Conservation (phyloP, 2,888 invertebrate species). For the Oeneis ivallda region DNA sequence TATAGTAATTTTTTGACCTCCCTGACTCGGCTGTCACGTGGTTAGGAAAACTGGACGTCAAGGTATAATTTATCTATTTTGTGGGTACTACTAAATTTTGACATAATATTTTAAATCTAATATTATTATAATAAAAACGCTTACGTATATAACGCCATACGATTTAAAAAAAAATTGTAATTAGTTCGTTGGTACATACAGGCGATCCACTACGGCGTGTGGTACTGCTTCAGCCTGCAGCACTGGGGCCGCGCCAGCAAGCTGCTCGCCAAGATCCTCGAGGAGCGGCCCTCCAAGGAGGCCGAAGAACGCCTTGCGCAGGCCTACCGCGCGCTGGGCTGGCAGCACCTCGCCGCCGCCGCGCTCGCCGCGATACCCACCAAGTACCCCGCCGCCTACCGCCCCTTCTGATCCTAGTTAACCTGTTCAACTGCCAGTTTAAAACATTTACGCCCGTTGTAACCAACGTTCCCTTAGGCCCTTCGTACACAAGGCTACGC, state of each 20-base stretch:
- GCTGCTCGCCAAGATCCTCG: constrained; percentile 87
- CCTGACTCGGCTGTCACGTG: too few species aligned
- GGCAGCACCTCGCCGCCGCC: constrained; percentile 84
- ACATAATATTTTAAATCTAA: too few species aligned
- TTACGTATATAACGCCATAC: too few species aligned
- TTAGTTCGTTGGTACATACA: constrained; percentile 48
- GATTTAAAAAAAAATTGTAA: neutral
- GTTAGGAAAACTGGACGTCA: too few species aligned
- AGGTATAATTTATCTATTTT: too few species aligned
- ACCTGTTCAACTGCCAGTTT: too few species aligned
- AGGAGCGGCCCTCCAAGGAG: constrained; percentile 90
- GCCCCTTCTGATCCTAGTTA: constrained; percentile 84
- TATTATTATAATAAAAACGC: too few species aligned
- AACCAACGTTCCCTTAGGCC: too few species aligned
- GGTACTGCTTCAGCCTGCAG: constrained; percentile 89
- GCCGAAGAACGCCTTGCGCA: constrained; percentile 85
- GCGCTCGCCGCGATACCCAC: constrained; percentile 82
- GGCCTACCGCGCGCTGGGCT: constrained; percentile 84
- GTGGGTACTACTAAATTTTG: too few species aligned
- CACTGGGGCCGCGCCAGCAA: constrained; percentile 93
- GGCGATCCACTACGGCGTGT: constrained; percentile 89
- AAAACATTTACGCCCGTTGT: too few species aligned
- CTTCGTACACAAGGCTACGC: too few species aligned
- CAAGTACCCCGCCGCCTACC: constrained; percentile 86
- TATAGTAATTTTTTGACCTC: too few species aligned